Percentiles rank a stretch among this genome's conserved stretches.
Conservation (phyloP, 2,888 invertebrate species). For the Eumerus sabulonum region DNA sequence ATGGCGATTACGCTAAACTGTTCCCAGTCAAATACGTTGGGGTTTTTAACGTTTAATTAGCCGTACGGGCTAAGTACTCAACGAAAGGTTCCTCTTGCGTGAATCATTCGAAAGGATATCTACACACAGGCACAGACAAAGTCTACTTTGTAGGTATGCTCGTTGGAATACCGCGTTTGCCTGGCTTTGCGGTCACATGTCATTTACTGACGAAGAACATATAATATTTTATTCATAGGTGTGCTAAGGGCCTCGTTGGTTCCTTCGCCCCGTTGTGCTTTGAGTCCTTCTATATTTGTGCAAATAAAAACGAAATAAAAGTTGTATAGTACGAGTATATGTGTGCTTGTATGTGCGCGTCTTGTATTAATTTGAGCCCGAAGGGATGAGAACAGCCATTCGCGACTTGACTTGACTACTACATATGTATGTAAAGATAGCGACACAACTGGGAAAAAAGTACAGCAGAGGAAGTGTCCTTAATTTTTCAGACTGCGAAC, state of each 20-base stretch:
- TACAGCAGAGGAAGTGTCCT: constrained; percentile 27
- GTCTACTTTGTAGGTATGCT: no score
- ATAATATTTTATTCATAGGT: constrained; percentile 63
- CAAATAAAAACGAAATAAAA: constrained; percentile 26
- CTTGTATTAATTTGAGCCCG: constrained; percentile 42
- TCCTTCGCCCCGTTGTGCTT: constrained; percentile 3
- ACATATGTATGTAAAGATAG: neutral
- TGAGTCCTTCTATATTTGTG: neutral
- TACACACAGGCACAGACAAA: neutral
- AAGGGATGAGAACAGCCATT: constrained; percentile 29
- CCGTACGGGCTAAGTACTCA: constrained; percentile 53
- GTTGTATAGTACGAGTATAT: neutral
- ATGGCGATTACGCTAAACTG: constrained; percentile 59
- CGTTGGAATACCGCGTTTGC: constrained; percentile 1
- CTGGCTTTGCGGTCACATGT: constrained; percentile 33
- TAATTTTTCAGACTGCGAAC: constrained; percentile 40
- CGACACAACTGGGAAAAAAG: neutral
- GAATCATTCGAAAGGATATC: constrained; percentile 42
- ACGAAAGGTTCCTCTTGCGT: constrained; percentile 50
- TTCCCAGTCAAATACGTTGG: constrained; percentile 55
- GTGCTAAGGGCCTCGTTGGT: constrained; percentile 41
- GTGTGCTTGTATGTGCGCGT: constrained; percentile 10
- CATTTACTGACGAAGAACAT: constrained; percentile 54
- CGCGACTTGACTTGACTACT: constrained; percentile 11
- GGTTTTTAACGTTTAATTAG: constrained; percentile 64